A percentile compares a stretch with the other conserved stretches of the same genome.
These are phyloP conservation scores for Drosophila neocordata DNA, from an alignment of 1,140 invertebrate species.

Conservation along the genomic window DNA sequence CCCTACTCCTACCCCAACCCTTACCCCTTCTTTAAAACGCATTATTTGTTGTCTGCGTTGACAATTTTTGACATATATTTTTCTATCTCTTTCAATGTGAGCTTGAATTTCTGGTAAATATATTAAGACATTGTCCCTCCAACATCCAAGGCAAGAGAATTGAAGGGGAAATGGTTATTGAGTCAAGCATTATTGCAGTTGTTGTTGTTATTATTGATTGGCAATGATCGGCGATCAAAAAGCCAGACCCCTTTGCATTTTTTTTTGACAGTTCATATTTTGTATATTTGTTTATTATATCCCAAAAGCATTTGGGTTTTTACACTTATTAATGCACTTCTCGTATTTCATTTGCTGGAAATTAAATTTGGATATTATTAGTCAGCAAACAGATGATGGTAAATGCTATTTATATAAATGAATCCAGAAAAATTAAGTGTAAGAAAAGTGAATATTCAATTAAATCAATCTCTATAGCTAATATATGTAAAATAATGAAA, in stretches of 20 bases:
- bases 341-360: not conserved
- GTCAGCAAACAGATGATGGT: not conserved
- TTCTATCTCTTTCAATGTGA: not conserved
- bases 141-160: no score
- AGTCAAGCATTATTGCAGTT: not conserved
- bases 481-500: no score
- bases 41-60: constrained; percentile 19
- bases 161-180: not conserved
- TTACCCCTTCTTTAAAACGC: not conserved
- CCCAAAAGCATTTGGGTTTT: not conserved
- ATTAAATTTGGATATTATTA: not conserved
- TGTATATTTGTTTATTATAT: not conserved
- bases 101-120: not conserved
- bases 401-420: constrained; percentile 6
- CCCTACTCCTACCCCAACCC: not conserved
- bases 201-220: not conserved
- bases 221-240: not conserved
- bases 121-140: not conserved
- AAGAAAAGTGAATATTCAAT: not conserved
- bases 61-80: constrained; percentile 34
- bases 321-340: not conserved
- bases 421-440: not conserved
- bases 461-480: not conserved
- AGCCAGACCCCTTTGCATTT: no score
- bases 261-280: not conserved